phyloP scores from a whole-genome alignment of 1,140 invertebrate species.

The Drosophila funebris region DNA sequence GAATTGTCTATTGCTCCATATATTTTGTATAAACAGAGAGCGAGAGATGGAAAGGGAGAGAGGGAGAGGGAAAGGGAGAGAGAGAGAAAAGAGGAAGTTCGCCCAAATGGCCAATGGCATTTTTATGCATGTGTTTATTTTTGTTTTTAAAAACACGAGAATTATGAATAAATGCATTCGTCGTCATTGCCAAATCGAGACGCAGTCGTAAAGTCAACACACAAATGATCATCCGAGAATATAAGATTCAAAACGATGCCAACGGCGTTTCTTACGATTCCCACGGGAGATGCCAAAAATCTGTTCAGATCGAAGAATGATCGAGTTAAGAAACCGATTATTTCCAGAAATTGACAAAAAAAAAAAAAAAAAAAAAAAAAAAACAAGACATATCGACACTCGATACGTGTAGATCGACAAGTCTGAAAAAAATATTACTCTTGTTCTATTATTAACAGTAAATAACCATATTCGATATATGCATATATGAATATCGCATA shows the following conservation, averaged over 20 bases:
- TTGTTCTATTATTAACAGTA: too few species aligned
- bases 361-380: too few species aligned
- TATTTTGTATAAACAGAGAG: neutral
- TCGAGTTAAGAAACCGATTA: neutral
- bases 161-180: conserved; percentile 41
- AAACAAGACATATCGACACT: too few species aligned
- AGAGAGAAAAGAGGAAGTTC: conserved; percentile 38
- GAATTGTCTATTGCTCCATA: conserved; percentile 27
- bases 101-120: conserved; percentile 44
- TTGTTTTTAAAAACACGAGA: conserved; percentile 34
- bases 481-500: too few species aligned
- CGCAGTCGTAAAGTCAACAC: conserved; percentile 37
- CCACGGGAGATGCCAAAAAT: conserved; percentile 1
- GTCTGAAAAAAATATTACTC: too few species aligned
- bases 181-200: conserved; percentile 53
- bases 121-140: conserved; percentile 50
- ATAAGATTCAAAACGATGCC: neutral
- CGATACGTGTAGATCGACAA: too few species aligned
- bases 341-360: too few species aligned
- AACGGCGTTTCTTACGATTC: neutral
- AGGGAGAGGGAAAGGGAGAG: conserved; percentile 4
- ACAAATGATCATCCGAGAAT: conserved; percentile 15
- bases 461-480: too few species aligned
- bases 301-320: neutral
- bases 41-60: neutral